Percentiles rank a stretch among this genome's conserved stretches.
Evolutionary conservation across 2,888 invertebrate genomes (phyloP).

Genomic region (Drepana falcataria): DNA sequence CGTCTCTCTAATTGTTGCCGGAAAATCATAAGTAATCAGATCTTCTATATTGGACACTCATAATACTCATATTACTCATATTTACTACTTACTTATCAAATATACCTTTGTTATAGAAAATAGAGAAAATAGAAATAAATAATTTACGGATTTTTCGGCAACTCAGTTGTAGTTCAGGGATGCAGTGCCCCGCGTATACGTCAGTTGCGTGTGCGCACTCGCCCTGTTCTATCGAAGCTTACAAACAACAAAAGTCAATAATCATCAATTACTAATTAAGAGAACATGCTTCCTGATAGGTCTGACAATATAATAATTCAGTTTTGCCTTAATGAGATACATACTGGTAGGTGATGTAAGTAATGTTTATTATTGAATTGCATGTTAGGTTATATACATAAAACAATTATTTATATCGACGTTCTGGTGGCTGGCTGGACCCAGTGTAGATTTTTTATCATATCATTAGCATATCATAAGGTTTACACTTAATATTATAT

Average conservation of each 20-base stretch:
- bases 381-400: constrained; percentile 54
- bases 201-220: constrained; percentile 9
- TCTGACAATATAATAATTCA: constrained; percentile 72
- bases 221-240: constrained; percentile 15
- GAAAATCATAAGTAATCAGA: neutral
- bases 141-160: too few relatives aligned
- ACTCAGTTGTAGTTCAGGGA: constrained; percentile 8
- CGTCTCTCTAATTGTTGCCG: constrained; percentile 24
- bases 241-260: constrained; percentile 50
- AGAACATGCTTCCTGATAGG: constrained; percentile 76
- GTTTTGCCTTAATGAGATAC: constrained; percentile 73
- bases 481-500: constrained; percentile 37
- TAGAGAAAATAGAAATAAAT: too few relatives aligned
- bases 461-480: constrained; percentile 76
- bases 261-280: constrained; percentile 71
- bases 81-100: too few relatives aligned
- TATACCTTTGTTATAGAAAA: too few relatives aligned
- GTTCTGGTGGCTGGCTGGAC: constrained; percentile 56
- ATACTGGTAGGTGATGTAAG: constrained; percentile 66
- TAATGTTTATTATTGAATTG: constrained; percentile 58
- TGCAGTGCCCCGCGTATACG: constrained; percentile 2
- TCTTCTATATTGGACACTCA: too few relatives aligned
- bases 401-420: constrained; percentile 38
- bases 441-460: constrained; percentile 75
- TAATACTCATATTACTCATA: too few relatives aligned